phyloP scores from a whole-genome alignment of 1,140 invertebrate genomes.

The Polyergus mexicanus region DNA sequence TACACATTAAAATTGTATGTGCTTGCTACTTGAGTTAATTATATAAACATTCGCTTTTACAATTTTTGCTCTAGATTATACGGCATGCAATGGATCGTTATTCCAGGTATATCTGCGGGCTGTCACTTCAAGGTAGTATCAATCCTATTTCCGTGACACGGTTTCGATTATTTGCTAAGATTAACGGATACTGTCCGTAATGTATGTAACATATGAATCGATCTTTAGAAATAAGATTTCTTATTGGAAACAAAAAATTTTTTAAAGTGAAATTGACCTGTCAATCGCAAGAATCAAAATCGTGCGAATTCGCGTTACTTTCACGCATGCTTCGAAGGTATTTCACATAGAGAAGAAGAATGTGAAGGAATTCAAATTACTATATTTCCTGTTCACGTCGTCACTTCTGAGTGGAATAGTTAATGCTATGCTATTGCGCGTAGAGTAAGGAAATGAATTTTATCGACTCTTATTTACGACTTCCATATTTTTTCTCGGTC shows the following conservation, averaged over 20 bases:
- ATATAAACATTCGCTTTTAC: too few species aligned
- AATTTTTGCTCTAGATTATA: background rate
- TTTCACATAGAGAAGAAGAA: background rate
- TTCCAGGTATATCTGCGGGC: background rate
- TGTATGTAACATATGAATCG: background rate
- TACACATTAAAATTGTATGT: too few species aligned
- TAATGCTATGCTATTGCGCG: conserved; percentile 25
- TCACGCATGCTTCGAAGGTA: background rate
- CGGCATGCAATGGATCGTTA: background rate
- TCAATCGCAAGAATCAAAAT: conserved; percentile 26
- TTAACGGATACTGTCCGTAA: conserved; percentile 6
- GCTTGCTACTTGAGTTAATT: too few species aligned
- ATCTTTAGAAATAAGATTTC: conserved; percentile 4
- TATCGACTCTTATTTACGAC: conserved; percentile 11
- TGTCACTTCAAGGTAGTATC: conserved; percentile 7
- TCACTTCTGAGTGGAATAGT: conserved; percentile 28
- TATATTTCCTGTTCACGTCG: conserved; percentile 10
- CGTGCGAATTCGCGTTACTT: conserved; percentile 15
- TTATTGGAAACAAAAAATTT: conserved; percentile 9
- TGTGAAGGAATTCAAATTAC: conserved; percentile 42
- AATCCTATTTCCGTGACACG: background rate
- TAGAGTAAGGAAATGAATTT: conserved; percentile 20
- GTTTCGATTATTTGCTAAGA: background rate
- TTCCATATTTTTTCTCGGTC: background rate
- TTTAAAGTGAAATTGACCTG: conserved; percentile 14